These are phyloP conservation scores for Melanostigma gelatinosum DNA, from an alignment of 2,113 vertebrate species.

Conservation along the genomic window DNA sequence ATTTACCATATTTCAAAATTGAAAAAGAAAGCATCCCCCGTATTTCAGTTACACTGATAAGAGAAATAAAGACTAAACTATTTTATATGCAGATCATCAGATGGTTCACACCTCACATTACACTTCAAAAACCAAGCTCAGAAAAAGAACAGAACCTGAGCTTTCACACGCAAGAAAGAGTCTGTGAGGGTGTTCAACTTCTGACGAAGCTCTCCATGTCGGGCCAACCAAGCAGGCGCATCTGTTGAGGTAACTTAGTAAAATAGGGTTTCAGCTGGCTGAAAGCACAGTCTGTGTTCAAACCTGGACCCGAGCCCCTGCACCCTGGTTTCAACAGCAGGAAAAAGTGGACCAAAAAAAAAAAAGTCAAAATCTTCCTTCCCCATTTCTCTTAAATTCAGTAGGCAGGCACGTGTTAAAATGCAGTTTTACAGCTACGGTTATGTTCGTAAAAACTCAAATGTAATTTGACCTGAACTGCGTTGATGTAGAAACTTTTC, in stretches of 20 bases:
- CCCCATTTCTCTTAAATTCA: conserved; percentile 43
- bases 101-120: conserved; percentile 6
- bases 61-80: not conserved
- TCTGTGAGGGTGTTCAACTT: not conserved
- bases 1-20: not conserved
- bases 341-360: conserved; percentile 3
- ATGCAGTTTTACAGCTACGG: conserved; percentile 16
- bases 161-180: conserved; percentile 2
- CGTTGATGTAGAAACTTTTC: conserved; percentile 22
- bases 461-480: conserved; percentile 47
- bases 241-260: conserved; percentile 89
- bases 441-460: conserved; percentile 28
- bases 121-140: conserved; percentile 3
- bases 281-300: conserved; percentile 47
- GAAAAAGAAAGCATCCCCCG: not conserved
- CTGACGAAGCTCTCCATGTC: not conserved
- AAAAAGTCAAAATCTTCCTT: conserved; percentile 2
- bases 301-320: conserved; percentile 32
- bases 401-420: conserved; percentile 66
- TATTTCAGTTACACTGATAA: not conserved
- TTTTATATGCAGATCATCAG: not conserved
- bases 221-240: conserved; percentile 79
- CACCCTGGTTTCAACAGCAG: conserved; percentile 38
- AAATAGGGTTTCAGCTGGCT: conserved; percentile 81
- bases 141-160: not conserved